Evolutionary conservation across 2,888 invertebrate genomes (phyloP), one percentile per base, ranked within the genome.

Genomic region (Parnassius smintheus): DNA sequence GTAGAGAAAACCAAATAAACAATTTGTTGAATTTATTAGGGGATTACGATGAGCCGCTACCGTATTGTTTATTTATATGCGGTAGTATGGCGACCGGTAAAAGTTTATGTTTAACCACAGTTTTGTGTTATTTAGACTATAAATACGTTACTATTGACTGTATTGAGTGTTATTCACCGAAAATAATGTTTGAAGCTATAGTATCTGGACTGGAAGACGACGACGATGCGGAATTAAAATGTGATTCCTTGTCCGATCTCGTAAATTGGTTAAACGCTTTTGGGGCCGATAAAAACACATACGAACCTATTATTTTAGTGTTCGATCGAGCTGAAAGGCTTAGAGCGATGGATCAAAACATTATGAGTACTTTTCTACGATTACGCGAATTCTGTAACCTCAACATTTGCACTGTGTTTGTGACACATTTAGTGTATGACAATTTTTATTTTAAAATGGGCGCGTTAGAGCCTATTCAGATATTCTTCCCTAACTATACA

Each of bases 21-120:
- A 85, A 85, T 70, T 78, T 94, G 66, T 86, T 91, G 65, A 86
- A 91, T 75, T 81, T 93, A 59, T 80, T 93, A 18, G 94, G 93
- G 1, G 88, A 92, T 67, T 76, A 81, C 57, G 92, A 93, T 68
- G 95, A 95, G 78, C 92, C 93, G 22, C 89, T 95, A 76, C 95
- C 95, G 22, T 90, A 94, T 70, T 93, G 94, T 69, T 85, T 98
- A 73, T 97, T 96, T 88, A 74, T 97, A 60, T 95, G 95, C 80
- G 98, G 98, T n/a, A 95, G 95, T 79, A 94, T 96, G 70, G 95
- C 96, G 10, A 96, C 96, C 25, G 98, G 97, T 42, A 98, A 98
- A 92, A 94, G 95, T n/a, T 82, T 94, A 18, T 93, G 97, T 63
- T 80, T 96, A 4, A 92, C 91, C 59, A 87, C 93, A 10, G 83